These are phyloP conservation scores for Aleadryas rufinucha DNA, from an alignment of 2,113 vertebrate genomes.

Conservation along the genomic window DNA sequence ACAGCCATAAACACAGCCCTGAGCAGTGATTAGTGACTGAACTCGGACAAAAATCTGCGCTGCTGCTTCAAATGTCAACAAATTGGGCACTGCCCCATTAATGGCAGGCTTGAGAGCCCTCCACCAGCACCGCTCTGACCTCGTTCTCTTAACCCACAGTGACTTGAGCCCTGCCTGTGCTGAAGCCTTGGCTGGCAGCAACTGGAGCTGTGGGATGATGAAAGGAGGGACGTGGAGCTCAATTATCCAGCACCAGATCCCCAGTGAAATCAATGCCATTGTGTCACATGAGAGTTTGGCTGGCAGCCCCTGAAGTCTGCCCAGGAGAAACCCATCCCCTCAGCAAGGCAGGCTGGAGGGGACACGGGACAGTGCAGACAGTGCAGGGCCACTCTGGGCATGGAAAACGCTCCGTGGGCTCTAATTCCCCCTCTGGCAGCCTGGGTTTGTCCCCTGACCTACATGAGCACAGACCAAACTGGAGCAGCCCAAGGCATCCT, in stretches of 20 bases:
- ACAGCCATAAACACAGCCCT: not conserved
- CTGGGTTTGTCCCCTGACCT: not conserved
- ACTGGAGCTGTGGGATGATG: not conserved
- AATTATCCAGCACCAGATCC: constrained; percentile 26
- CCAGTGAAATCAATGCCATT: constrained; percentile 40
- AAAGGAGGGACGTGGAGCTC: not conserved
- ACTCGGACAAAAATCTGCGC: not conserved
- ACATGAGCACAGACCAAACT: not conserved
- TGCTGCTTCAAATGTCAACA: not conserved
- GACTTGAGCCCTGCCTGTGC: not conserved
- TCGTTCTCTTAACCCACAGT: not conserved
- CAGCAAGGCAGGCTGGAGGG: not conserved
- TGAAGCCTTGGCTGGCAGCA: not conserved
- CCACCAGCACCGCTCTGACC: not conserved
- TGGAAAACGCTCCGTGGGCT: not conserved
- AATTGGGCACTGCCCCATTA: not conserved
- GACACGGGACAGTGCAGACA: not conserved
- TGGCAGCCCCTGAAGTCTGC: not conserved
- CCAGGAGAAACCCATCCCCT: not conserved
- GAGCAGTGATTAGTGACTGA: constrained; percentile 26
- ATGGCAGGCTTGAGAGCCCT: not conserved
- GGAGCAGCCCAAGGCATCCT: not conserved
- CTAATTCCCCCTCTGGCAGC: not conserved
- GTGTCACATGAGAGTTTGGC: constrained; percentile 43
- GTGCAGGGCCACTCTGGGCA: not conserved